phyloP scores from a whole-genome alignment of 1,140 invertebrate species.

The Leptopilina clavipes region DNA sequence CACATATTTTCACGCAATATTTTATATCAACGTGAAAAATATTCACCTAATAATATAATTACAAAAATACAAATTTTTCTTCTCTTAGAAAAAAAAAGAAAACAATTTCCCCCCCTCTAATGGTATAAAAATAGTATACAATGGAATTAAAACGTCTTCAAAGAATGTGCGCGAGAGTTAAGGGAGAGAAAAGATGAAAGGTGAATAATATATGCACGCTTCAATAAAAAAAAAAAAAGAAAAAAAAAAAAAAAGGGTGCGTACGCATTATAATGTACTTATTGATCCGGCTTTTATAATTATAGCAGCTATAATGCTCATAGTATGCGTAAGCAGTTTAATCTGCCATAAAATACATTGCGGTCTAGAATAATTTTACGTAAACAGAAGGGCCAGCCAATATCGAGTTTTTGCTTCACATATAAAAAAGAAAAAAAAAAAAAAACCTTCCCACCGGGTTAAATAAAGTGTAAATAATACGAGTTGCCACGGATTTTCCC shows the following conservation, averaged over 20 bases:
- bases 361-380: slow-evolving; percentile 21
- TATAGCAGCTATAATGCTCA: slow-evolving; percentile 16
- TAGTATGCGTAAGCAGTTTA: slow-evolving; percentile 28
- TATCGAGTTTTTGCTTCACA: background rate
- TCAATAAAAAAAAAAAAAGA: no score
- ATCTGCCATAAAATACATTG: slow-evolving; percentile 25
- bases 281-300: slow-evolving; percentile 28
- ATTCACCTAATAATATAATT: no score
- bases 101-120: no score
- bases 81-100: no score
- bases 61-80: no score
- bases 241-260: no score
- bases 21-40: no score
- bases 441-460: background rate
- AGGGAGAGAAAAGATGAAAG: background rate
- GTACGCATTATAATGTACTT: slow-evolving; percentile 30
- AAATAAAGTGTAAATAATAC: background rate
- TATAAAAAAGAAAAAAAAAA: no score
- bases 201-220: background rate
- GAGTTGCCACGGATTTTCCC: no score
- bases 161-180: background rate
- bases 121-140: no score
- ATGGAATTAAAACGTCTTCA: background rate
- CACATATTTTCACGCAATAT: no score
- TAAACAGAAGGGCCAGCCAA: slow-evolving; percentile 11